Evolutionary conservation across 1,140 invertebrate genomes (phyloP), one percentile per base, ranked within the genome.

Genomic region (Pseudoatta argentina): DNA sequence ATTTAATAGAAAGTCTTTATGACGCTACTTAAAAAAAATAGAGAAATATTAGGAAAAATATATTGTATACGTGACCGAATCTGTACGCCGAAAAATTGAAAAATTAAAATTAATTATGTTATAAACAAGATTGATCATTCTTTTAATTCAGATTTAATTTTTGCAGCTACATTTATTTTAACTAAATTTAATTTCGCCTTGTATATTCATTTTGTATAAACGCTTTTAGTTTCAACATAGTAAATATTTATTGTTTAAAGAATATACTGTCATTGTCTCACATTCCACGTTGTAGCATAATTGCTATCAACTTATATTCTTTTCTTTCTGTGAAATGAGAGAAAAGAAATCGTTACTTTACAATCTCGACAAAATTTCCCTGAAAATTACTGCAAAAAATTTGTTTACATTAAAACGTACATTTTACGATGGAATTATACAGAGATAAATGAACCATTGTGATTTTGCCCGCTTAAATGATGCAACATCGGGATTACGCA

Each of bases 321-420:
- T 1, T 44, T 10, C 30, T 48, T 39, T 44, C 39, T 4, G 27
- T 12, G 1, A 53, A 6, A 24, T 51, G 14, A 24, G 14, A 6
- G 5, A 7, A 6, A 12, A 51, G 3, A 16, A 39, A 39, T 27
- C 59, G 51, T 39, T 59, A 30, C 12, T 88, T 88, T 85, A 77
- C 88, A 64, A 59, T 89, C 77, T 75, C 44, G 51, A 55, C 39
- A 64, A 57, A 82, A 88, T 73, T 63, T 61, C 21, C 18, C 21
- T 24, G 10, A 53, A 53, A 34, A 3, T 44, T 27, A n/a, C 8
- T 12, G 3, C 24, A 14, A 12, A 30, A 86, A 86, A 61, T 87
- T 55, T 75, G 67, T 72, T 73, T 59, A 61, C 12, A 73, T 82
- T 73, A 82, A 72, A 82, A 59, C 39, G 39, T 66, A 55, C 67